Base-by-base conservation (phyloP, 2,888 invertebrate genomes). In the Synanthedon vespiformis region DNA sequence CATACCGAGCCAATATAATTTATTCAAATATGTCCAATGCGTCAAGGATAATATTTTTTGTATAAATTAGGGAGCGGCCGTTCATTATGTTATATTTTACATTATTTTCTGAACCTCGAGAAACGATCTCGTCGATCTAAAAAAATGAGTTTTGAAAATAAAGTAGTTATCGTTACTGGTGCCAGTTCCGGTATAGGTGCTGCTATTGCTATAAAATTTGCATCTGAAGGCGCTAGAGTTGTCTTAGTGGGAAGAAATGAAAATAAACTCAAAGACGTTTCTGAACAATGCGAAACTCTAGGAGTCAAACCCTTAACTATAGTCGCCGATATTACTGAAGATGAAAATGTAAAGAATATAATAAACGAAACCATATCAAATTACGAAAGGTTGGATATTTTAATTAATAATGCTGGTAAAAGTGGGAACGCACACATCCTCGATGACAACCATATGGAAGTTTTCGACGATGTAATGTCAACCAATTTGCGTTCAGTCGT, bases 131-230 rank as follows among this genome's bases (percentile, higher is more conserved):
- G 34, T 34, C 34, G 10, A 34, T 34, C 34, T 8, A 34, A 34
- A 16, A 22, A 14, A 13, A 48, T 48, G 48, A 48, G 12, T 16
- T 48, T 48, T 48, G 12, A 51, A 51, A 52, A 57, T 44, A 88
- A 89, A 75, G 82, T 88, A 4, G 73, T 87, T 11, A 63, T 89
- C 12, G 78, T 89, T 34, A 88, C 88, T 1, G 91, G 92, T 40
- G 90, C 90, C 1, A 90, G 90, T 65, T 90, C 90, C n/a, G 92
- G 92, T 1, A 92, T 92, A 55, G 92, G 92, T 4, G 88, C 89
- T 2, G 89, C 88, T 5, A 86, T 90, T 1, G 91, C 91, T 2
- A 57, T 89, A 0, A 82, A 89, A 53, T 90, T 92, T 60, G 84
- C 90, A 1, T 81, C 84, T 57, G 71, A 88, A 41, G 91, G 90